These are phyloP conservation scores for Aphidius colemani DNA, from an alignment of 2,888 invertebrate genomes.

Conservation along the genomic window DNA sequence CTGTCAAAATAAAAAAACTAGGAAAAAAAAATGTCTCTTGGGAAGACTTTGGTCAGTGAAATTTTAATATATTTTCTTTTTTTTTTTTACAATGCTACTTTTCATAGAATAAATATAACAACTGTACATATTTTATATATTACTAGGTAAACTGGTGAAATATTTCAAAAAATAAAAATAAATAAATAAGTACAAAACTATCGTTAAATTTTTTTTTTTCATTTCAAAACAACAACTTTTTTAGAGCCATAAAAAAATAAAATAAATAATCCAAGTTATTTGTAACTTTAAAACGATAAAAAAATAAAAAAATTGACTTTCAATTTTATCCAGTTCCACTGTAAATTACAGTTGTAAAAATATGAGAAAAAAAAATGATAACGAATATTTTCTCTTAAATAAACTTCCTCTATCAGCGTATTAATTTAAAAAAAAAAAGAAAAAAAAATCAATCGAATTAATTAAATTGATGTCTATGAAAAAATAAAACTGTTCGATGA, in stretches of 20 bases:
- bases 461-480: too few species aligned
- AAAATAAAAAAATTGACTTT: background rate
- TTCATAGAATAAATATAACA: too few species aligned
- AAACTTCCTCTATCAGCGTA: too few species aligned
- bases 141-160: too few species aligned
- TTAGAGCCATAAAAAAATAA: too few species aligned
- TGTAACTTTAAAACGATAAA: too few species aligned
- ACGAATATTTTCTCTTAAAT: too few species aligned
- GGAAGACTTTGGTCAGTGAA: slow-evolving; percentile 38
- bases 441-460: too few species aligned
- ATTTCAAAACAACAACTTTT: background rate
- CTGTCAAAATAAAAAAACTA: slow-evolving; percentile 45
- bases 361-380: background rate
- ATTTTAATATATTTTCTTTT: slow-evolving; percentile 17
- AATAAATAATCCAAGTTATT: too few species aligned
- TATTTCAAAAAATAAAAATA: too few species aligned
- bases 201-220: background rate
- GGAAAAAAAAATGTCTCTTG: slow-evolving; percentile 33
- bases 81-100: slow-evolving; percentile 6
- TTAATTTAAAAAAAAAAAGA: background rate
- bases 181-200: background rate
- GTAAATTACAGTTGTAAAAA: background rate
- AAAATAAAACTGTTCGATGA: too few species aligned
- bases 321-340: slow-evolving; percentile 21
- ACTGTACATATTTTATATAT: too few species aligned